Percentiles rank a stretch among this genome's conserved stretches.
These are phyloP conservation scores for Datnioides undecimradiatus DNA, from an alignment of 2,113 vertebrate species.

Conservation along the genomic window DNA sequence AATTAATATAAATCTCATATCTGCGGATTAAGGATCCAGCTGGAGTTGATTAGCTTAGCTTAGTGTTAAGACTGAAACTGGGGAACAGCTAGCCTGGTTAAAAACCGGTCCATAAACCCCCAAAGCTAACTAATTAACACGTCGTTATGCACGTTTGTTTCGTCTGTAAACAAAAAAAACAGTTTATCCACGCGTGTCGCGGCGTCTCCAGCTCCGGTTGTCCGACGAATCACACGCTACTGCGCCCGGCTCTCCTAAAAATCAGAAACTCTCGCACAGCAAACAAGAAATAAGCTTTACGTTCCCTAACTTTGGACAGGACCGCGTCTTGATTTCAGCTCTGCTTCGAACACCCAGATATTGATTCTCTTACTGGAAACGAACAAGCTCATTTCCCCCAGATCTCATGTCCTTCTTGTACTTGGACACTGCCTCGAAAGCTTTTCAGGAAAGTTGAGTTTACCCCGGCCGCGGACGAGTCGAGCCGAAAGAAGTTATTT, in stretches of 20 bases:
- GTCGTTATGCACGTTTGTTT: not conserved
- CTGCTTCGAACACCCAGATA: not conserved
- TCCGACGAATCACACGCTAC: not conserved
- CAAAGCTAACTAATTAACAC: not conserved
- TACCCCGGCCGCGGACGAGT: not conserved
- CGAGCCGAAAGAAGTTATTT: conserved; percentile 12
- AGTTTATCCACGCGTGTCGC: too few species aligned
- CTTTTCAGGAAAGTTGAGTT: not conserved
- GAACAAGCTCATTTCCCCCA: rapidly evolving
- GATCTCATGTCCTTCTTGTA: not conserved
- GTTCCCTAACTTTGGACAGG: too few species aligned
- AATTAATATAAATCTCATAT: not conserved
- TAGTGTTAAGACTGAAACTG: not conserved
- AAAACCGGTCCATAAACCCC: not conserved
- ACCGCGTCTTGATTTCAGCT: not conserved
- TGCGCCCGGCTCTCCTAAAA: not conserved
- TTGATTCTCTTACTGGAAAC: not conserved
- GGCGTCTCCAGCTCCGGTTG: not conserved
- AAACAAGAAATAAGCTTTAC: too few species aligned
- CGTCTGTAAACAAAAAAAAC: too few species aligned
- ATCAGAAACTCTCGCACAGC: not conserved
- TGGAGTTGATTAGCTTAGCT: not conserved
- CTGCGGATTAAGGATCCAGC: not conserved
- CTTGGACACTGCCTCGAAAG: not conserved
- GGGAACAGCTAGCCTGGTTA: not conserved